Percentiles rank a stretch among this genome's conserved stretches.
Conservation (phyloP, 2,888 invertebrate genomes). For the Rhagonycha fulva region DNA sequence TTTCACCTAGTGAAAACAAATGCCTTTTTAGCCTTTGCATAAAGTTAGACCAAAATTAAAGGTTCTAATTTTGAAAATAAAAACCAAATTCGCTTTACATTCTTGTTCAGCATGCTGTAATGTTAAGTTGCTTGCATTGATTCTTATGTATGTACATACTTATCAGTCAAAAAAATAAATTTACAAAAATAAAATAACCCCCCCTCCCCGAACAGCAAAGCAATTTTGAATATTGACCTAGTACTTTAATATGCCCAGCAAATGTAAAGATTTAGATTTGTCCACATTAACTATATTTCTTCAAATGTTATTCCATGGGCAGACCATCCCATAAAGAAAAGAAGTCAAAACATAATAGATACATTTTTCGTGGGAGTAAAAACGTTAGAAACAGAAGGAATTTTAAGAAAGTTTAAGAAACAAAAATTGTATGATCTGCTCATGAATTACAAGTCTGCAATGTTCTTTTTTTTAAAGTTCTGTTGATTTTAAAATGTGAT, state of each 20-base stretch:
- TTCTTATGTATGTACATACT: background rate
- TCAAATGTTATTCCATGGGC: background rate
- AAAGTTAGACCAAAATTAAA: background rate
- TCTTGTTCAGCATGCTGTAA: background rate
- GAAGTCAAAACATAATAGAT: background rate
- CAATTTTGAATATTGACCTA: conserved; percentile 10
- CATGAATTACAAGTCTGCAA: background rate
- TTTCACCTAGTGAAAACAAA: background rate
- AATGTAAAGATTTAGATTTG: conserved; percentile 11
- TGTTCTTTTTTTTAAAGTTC: background rate
- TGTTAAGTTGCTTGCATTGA: background rate
- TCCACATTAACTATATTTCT: conserved; percentile 5
- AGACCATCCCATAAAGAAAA: background rate
- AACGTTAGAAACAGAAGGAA: background rate
- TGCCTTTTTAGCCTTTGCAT: background rate
- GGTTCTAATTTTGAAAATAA: background rate
- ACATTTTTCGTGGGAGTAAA: background rate
- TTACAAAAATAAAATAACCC: conserved; percentile 3
- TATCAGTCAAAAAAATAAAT: background rate
- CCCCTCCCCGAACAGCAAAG: conserved; percentile 6
- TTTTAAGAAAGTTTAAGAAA: background rate
- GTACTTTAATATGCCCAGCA: conserved; percentile 16
- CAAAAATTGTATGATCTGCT: background rate
- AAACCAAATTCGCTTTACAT: background rate
- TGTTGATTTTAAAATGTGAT: background rate